Evolutionary conservation across 2,888 invertebrate species (phyloP).

Genomic region (Lepeophtheirus nordmannii): DNA sequence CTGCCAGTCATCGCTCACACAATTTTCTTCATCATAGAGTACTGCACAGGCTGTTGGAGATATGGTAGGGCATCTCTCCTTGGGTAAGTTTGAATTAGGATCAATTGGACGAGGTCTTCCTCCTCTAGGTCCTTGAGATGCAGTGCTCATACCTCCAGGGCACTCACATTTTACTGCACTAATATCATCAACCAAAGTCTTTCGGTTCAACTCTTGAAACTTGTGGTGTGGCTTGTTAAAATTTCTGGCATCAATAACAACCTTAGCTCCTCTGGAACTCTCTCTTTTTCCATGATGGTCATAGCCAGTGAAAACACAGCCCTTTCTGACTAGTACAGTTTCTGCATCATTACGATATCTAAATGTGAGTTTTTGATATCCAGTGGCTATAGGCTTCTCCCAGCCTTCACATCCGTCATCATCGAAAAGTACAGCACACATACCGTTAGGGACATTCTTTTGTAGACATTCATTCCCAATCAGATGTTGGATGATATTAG

Average conservation of each 20-base stretch:
- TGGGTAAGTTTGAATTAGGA: background rate
- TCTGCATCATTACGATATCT: slow-evolving; percentile 12
- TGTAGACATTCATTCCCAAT: background rate
- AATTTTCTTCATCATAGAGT: slow-evolving; percentile 6
- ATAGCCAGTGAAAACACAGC: slow-evolving; percentile 5
- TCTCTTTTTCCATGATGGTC: slow-evolving; percentile 14
- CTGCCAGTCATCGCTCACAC: background rate
- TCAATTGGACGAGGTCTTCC: background rate
- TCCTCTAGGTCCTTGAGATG: background rate
- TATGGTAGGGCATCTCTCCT: background rate
- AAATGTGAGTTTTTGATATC: background rate
- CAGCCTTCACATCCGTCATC: background rate
- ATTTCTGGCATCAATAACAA: slow-evolving; percentile 5
- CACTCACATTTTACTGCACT: slow-evolving; percentile 8
- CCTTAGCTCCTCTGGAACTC: background rate
- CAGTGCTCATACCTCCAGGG: too few relatives aligned
- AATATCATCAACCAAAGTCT: slow-evolving; percentile 1
- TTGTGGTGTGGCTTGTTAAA: background rate
- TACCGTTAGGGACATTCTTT: background rate
- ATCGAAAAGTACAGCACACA: slow-evolving; percentile 12
- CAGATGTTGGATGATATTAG: background rate
- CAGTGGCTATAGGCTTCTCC: slow-evolving; percentile 1
- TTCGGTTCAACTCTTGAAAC: background rate
- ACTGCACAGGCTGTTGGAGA: background rate
- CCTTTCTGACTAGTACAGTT: slow-evolving; percentile 5